These are phyloP conservation scores for Thymelicus lineola DNA, from an alignment of 2,888 invertebrate genomes.

Conservation along the genomic window DNA sequence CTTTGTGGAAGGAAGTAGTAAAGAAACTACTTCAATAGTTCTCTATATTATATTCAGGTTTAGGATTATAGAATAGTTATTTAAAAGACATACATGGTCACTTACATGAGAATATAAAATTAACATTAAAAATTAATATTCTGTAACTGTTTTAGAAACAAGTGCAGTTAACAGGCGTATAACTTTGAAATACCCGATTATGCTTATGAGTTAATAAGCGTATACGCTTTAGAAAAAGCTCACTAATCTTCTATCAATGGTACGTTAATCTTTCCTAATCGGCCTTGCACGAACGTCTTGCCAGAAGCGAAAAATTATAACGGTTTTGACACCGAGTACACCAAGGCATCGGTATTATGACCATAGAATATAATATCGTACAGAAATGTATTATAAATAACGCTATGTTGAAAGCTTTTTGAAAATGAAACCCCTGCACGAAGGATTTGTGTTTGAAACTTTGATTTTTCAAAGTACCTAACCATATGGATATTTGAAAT, in stretches of 20 bases:
- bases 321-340: constrained; percentile 32
- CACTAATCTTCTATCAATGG: constrained; percentile 21
- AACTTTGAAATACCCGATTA: constrained; percentile 8
- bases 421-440: background rate
- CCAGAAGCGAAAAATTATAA: constrained; percentile 37
- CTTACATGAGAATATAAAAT: no score
- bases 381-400: background rate
- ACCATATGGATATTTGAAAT: no score
- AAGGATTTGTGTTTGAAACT: background rate
- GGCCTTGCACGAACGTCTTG: constrained; percentile 24
- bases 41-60: no score
- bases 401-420: background rate
- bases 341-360: constrained; percentile 23
- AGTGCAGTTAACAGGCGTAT: no score
- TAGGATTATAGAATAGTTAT: no score
- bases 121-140: no score
- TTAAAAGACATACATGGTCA: no score
- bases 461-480: no score
- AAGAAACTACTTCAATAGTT: no score
- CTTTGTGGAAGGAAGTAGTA: no score
- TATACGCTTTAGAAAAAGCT: constrained; percentile 31
- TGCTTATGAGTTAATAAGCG: constrained; percentile 31
- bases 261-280: constrained; percentile 31
- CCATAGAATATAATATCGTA: constrained; percentile 12
- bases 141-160: no score